phyloP scores from a whole-genome alignment of 2,888 invertebrate genomes.

The Nudaria mundana region DNA sequence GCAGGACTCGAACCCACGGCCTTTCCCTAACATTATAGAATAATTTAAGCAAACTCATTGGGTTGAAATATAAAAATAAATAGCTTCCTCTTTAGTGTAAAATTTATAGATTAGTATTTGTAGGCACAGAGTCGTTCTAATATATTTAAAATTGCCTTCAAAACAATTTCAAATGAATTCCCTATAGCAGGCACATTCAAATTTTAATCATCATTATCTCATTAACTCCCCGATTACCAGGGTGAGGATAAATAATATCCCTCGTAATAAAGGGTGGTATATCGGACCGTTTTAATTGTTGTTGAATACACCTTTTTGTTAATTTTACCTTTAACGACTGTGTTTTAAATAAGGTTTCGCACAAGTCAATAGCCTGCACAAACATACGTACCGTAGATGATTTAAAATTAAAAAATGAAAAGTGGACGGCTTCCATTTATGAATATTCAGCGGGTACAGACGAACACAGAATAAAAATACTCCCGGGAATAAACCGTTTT shows the following conservation, averaged over 20 bases:
- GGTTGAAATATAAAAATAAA: no score
- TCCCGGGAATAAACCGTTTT: not conserved
- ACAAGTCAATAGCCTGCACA: not conserved
- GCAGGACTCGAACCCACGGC: no score
- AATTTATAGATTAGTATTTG: no score
- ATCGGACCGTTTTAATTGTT: slow-evolving; percentile 2
- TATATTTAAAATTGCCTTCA: no score
- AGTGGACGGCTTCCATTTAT: not conserved
- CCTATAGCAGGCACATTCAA: slow-evolving; percentile 19
- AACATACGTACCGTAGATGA: not conserved
- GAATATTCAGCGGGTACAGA: not conserved
- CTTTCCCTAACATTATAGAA: no score
- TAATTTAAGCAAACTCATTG: no score
- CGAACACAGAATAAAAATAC: not conserved
- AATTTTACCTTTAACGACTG: not conserved
- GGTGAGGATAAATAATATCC: slow-evolving; percentile 34
- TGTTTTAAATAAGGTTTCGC: not conserved
- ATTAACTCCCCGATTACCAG: slow-evolving; percentile 34
- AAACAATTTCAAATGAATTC: not conserved
- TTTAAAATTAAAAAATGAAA: not conserved
- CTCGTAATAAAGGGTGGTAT: slow-evolving; percentile 23
- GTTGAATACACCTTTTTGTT: not conserved
- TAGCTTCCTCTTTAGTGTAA: not conserved
- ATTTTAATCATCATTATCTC: slow-evolving; percentile 38
- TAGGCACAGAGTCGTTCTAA: no score